A percentile compares a stretch with the other conserved stretches of the same genome.
Evolutionary conservation across 2,113 vertebrate species (phyloP).

Genomic region (Calonectris borealis): DNA sequence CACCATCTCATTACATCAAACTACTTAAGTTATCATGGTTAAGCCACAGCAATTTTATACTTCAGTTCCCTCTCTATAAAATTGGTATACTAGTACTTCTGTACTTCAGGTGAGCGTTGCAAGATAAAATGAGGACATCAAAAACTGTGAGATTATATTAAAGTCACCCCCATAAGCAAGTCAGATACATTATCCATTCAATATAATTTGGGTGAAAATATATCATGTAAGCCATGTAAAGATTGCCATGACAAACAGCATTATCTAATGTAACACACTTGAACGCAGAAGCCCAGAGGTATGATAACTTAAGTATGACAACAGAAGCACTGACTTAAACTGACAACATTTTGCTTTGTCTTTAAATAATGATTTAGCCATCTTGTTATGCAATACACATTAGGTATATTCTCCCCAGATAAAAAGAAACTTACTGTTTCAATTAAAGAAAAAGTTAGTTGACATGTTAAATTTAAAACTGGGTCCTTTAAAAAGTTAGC

Average conservation of each 20-base stretch:
- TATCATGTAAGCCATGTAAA: not conserved
- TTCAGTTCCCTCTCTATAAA: not conserved
- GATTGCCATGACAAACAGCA: not conserved
- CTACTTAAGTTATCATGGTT: not conserved
- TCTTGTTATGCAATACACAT: not conserved
- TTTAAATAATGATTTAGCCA: not conserved
- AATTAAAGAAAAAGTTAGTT: not conserved
- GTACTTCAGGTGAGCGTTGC: not conserved
- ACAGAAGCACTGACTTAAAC: not conserved
- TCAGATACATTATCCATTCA: not conserved
- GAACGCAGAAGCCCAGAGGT: not conserved
- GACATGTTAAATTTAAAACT: not conserved
- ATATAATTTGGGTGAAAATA: not conserved
- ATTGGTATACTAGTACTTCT: not conserved
- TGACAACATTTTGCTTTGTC: not conserved
- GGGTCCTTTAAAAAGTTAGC: constrained; percentile 18
- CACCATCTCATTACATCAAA: not conserved
- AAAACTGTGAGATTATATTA: not conserved
- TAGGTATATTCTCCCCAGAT: not conserved
- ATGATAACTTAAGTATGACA: not conserved
- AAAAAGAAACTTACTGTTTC: not conserved
- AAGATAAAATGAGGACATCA: not conserved
- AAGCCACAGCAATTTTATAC: not conserved
- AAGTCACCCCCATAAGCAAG: not conserved
- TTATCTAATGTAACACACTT: not conserved